These are phyloP conservation scores for Slavum lentiscoides DNA, from an alignment of 2,888 invertebrate species.

Conservation along the genomic window DNA sequence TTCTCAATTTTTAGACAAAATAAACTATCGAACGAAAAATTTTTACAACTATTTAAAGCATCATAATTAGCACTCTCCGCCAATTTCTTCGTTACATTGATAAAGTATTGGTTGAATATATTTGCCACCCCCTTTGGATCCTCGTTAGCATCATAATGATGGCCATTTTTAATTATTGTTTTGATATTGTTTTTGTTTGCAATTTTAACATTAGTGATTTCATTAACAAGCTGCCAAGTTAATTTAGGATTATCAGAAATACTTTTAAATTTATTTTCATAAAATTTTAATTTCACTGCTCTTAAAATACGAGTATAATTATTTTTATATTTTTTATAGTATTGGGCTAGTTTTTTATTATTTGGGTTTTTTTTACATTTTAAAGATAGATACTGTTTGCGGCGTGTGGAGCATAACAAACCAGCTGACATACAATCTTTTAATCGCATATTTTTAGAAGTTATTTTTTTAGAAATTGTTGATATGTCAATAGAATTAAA, in stretches of 20 bases:
- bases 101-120: conserved; percentile 12
- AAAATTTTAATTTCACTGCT: too few species aligned
- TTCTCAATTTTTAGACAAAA: conserved; percentile 6
- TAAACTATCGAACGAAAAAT: not conserved
- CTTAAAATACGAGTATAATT: too few species aligned
- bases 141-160: not conserved
- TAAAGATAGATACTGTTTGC: too few species aligned
- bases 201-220: not conserved
- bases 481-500: too few species aligned
- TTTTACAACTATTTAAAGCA: not conserved
- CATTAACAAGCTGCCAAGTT: conserved; percentile 1
- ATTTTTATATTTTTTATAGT: too few species aligned
- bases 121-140: not conserved
- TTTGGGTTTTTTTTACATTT: too few species aligned
- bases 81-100: not conserved
- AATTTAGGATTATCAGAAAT: not conserved
- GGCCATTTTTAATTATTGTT: not conserved
- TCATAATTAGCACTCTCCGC: not conserved
- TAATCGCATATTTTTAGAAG: too few species aligned
- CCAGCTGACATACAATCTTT: too few species aligned
- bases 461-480: too few species aligned
- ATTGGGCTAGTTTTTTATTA: too few species aligned
- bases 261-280: too few species aligned
- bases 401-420: too few species aligned
- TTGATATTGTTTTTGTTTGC: not conserved